Evolutionary conservation across 1,140 invertebrate genomes (phyloP).

Genomic region (Planococcus citri): DNA sequence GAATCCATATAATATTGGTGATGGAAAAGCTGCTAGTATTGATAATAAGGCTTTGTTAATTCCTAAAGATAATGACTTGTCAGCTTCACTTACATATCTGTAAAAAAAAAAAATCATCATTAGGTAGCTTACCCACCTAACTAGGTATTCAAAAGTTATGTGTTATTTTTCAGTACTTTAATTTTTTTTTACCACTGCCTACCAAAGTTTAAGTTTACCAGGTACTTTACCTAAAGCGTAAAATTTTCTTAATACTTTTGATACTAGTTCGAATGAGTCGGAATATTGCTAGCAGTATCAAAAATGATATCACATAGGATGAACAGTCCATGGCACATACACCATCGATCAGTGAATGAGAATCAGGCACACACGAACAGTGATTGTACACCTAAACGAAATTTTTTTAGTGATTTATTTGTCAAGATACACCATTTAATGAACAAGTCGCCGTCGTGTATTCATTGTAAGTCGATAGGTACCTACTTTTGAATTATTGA

Average conservation of each 20-base stretch:
- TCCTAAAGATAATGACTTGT: slow-evolving; percentile 52
- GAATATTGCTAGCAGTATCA: slow-evolving; percentile 27
- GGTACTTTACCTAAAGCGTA: slow-evolving; percentile 29
- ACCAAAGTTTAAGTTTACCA: not conserved
- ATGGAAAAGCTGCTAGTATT: slow-evolving; percentile 50
- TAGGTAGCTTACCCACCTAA: no score
- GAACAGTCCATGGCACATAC: slow-evolving; percentile 29
- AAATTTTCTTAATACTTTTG: slow-evolving; percentile 29
- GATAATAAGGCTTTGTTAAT: slow-evolving; percentile 47
- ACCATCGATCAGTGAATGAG: slow-evolving; percentile 25
- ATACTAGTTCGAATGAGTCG: slow-evolving; percentile 29
- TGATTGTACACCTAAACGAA: slow-evolving; percentile 35
- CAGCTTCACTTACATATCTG: slow-evolving; percentile 43
- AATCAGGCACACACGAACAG: slow-evolving; percentile 28
- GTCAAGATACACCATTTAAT: not conserved
- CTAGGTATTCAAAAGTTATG: no score
- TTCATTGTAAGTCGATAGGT: no score
- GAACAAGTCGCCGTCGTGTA: not conserved
- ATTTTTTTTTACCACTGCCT: not conserved
- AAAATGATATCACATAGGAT: slow-evolving; percentile 28
- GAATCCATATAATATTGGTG: slow-evolving; percentile 49
- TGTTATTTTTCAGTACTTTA: not conserved
- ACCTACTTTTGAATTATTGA: not conserved
- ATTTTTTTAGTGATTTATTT: not conserved
- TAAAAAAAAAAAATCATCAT: slow-evolving; percentile 31